Evolutionary conservation across 2,797 vertebrate species (phyloP), one percentile per base, ranked within the genome.

Genomic region (Peromyscus aztecus): DNA sequence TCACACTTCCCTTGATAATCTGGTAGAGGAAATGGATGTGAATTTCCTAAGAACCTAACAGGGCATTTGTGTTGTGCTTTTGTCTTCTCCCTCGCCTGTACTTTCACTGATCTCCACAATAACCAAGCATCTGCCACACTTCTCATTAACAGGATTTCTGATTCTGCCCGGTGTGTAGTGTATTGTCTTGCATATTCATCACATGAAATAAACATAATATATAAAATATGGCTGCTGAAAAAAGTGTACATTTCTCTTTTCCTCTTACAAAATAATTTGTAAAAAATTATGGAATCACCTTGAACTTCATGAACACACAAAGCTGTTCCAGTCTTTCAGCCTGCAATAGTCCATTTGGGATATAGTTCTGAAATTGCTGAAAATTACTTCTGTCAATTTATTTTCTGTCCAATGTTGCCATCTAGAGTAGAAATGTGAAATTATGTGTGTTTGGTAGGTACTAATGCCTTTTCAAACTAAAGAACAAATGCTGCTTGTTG

Each of bases 341-440:
- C 97, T 98, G 98, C 98, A 98, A 98, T 98, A 98, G 98, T 98
- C 98, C 97, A 87, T 98, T 97, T 98, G 98, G 98, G 97, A 98
- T 67, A 97, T 86, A 98, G 98, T 97, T 98, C 95, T 81, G 75
- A 98, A 98, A 97, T 98, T 98, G 96, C 65, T 98, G 98, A 91
- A 98, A 98, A 98, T 95, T 92, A 95, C 97, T 96, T 98, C 94
- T 98, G 94, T 97, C 97, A 97, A 43, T 84, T 0, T 91, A 99
- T 98, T 98, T 98, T 98, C 98, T 98, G 98, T 98, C 98, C 98
- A 99, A 99, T 98, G 98, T 98, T 99, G 98, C 99, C 99, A 99
- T 98, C 99, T 99, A 99, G 98, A 98, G 99, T 98, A 98, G 97
- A 98, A 98, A 98, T 93, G 98, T 98, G 98, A 98, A 98, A 98